Conservation (phyloP, 2,113 vertebrate species). For the Murina feae region DNA sequence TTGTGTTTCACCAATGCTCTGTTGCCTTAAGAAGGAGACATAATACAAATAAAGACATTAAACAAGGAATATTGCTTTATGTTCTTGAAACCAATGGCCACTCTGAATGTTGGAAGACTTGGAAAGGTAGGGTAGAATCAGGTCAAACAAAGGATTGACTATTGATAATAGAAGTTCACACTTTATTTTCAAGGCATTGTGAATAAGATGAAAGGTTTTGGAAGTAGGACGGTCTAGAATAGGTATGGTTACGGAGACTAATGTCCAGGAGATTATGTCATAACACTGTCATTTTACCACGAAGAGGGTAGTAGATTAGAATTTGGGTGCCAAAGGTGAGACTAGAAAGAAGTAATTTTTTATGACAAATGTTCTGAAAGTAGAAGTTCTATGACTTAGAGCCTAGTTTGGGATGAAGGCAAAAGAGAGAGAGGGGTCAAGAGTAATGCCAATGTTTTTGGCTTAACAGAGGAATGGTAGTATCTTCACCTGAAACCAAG, state of each 20-base stretch:
- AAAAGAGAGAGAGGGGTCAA: background rate
- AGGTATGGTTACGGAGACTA: background rate
- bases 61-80: background rate
- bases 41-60: background rate
- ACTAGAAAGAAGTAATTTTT: background rate
- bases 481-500: background rate
- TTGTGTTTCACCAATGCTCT: background rate
- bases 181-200: background rate
- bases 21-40: background rate
- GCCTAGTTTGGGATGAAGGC: background rate
- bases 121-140: background rate
- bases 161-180: background rate
- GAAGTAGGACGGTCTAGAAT: background rate
- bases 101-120: background rate
- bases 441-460: background rate
- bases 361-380: background rate
- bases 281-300: background rate
- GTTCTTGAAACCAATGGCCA: background rate
- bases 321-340: background rate
- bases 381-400: background rate
- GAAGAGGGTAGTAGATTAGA: background rate
- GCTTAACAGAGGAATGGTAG: background rate
- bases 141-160: background rate
- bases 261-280: background rate
- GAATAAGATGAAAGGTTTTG: background rate